Conservation (phyloP, 2,888 invertebrate species). For the Microctonus hyperodae region DNA sequence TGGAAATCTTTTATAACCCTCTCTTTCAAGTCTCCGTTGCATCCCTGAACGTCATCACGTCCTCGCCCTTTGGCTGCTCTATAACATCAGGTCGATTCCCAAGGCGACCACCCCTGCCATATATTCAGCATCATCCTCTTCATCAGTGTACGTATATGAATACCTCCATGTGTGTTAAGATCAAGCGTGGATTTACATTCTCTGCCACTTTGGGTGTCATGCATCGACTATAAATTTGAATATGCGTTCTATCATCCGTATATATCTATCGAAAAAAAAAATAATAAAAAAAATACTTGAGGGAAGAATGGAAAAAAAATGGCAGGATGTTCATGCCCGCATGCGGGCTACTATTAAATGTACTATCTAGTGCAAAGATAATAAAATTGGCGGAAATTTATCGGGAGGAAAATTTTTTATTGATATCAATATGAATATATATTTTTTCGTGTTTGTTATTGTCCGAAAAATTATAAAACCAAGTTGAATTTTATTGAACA, state of each 20-base stretch:
- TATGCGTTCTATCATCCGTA: conserved; percentile 11
- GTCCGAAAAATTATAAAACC: too few relatives aligned
- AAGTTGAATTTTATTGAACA: too few relatives aligned
- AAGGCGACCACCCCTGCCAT: not conserved
- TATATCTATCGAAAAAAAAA: not conserved
- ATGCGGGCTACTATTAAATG: not conserved
- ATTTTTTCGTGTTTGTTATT: too few relatives aligned
- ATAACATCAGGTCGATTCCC: not conserved
- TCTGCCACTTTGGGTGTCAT: not conserved
- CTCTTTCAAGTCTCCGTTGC: not conserved
- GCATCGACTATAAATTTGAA: conserved; percentile 12
- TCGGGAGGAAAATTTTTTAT: too few relatives aligned
- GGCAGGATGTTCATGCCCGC: not conserved
- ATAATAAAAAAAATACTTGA: too few relatives aligned
- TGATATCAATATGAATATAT: too few relatives aligned
- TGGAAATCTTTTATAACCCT: conserved; percentile 1
- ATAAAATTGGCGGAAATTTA: too few relatives aligned
- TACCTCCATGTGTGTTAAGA: not conserved
- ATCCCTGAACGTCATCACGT: conserved; percentile 1
- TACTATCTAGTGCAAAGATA: not conserved
- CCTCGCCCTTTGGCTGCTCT: not conserved
- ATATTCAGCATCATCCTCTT: not conserved
- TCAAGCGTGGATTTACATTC: conserved; percentile 1
- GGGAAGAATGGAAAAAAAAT: not conserved
- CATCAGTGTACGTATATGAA: not conserved